Evolutionary conservation across 2,113 vertebrate species (phyloP), one percentile per base, ranked within the genome.

Genomic region (Miniopterus natalensis): DNA sequence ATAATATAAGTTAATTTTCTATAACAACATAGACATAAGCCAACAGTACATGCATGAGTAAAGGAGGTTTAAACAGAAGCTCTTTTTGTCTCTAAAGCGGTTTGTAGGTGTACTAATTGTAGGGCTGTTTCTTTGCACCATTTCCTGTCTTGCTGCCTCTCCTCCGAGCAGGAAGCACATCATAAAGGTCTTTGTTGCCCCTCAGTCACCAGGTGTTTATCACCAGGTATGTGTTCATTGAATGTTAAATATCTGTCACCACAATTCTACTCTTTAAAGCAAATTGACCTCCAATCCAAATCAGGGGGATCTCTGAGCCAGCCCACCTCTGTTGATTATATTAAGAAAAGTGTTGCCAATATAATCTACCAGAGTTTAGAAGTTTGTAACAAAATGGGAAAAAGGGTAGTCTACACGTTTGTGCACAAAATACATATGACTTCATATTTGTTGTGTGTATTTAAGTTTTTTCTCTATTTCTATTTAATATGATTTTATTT

Each of bases 191-290:
- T 42, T 17, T 49, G 25, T 29, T n/a, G 20, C 12, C n/a, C 20
- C 1, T 3, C 1, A 11, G 11, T 55, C 15, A 42, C 25, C 4
- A 10, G 25, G 3, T 36, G 4, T 4, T 14, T 10, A 8, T 10
- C 9, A 27, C 25, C 57, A 42, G 31, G 27, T 12, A 75, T 0
- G 5, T 36, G 11, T 9, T 55, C 83, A 31, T 23, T 77, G 59
- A 71, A 51, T 77, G 57, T 0, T 45, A 42, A 66, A 23, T 1
- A 68, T 21, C 42, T 68, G 6, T 57, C 25, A 47, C 18, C 47
- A 6, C 1, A 0, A 4, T 40, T 86, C 47, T 88, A 3, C 15
- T 61, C 29, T 75, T 51, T 66, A 45, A 73, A 81, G 27, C 12
- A 42, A 4, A 70, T 6, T 75, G 31, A 7, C 3, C 0, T 1